phyloP scores from a whole-genome alignment of 2,113 vertebrate genomes.

The Alligator sinensis region DNA sequence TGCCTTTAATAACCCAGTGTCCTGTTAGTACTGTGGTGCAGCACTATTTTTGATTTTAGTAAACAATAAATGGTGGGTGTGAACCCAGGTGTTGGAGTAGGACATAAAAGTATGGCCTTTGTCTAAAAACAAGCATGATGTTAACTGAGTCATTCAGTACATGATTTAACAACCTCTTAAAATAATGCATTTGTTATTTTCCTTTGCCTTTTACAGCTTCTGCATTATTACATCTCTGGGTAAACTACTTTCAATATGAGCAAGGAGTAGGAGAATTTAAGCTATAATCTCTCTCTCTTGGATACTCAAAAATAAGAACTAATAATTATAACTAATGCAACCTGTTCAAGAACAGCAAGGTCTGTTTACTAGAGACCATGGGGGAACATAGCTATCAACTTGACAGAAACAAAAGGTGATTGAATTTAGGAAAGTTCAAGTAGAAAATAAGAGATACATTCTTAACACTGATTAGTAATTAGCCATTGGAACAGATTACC shows the following conservation, averaged over 20 bases:
- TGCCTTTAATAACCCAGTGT: neutral
- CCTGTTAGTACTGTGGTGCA: neutral
- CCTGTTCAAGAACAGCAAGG: neutral
- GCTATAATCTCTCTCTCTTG: neutral
- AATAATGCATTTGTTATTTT: neutral
- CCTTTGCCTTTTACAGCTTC: neutral
- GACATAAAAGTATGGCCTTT: neutral
- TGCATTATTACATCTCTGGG: neutral
- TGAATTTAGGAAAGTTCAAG: conserved; percentile 26
- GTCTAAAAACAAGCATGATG: neutral
- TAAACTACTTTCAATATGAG: neutral
- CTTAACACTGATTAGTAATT: conserved; percentile 47
- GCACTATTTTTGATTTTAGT: neutral
- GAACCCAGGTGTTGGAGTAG: neutral
- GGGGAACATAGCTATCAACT: neutral
- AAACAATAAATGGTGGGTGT: neutral
- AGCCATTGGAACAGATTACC: conserved; percentile 42
- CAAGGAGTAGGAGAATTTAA: neutral
- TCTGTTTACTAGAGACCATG: neutral
- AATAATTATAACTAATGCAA: neutral
- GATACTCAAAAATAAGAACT: neutral
- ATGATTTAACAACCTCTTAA: neutral
- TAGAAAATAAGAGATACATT: conserved; percentile 42
- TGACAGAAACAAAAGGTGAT: conserved; percentile 12
- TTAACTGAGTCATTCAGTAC: neutral